Evolutionary conservation across 2,113 vertebrate species (phyloP), one percentile per base, ranked within the genome.

Genomic region (Stigmatopora argus): DNA sequence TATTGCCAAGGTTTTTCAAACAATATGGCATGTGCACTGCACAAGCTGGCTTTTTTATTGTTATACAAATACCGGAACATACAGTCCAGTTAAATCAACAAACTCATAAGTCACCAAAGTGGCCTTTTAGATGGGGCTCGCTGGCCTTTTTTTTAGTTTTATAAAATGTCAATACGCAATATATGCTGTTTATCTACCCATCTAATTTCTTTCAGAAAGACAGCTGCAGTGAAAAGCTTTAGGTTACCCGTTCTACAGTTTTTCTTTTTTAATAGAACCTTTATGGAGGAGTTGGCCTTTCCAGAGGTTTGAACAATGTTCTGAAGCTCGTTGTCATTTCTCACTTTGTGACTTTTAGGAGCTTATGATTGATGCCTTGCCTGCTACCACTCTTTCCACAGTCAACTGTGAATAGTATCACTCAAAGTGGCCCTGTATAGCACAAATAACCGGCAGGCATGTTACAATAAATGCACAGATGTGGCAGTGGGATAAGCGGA

Each of bases 291-390:
- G 55, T 64, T 86, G 84, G 77, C 87, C 85, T 89, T 88, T 89
- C 83, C 79, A 68, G 70, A 79, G 74, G 64, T 83, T 78, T 84
- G 79, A 90, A 85, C 87, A 88, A 83, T 83, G 79, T 86, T 83
- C 82, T 75, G 58, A 67, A 77, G 79, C 83, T 62, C 79, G 65
- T 68, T 75, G 81, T 85, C 86, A 87, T 90, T 82, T 86, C 74
- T 85, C 78, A 81, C 83, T 78, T 23, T 19, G 65, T 85, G 84
- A 91, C 88, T 88, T 89, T 90, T 88, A 90, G 86, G 86, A 87
- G 85, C 84, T 48, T 35, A 75, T 90, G 86, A 89, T 69, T 69
- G 76, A 90, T 89, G 79, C 73, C 63, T 66, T 44, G 46, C 65
- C 61, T 72, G 74, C 70, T 67, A 63, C 67, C 46, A 59, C 71